Evolutionary conservation across 1,140 invertebrate genomes (phyloP), one percentile per base, ranked within the genome.

Genomic region (Brachionus rubens): DNA sequence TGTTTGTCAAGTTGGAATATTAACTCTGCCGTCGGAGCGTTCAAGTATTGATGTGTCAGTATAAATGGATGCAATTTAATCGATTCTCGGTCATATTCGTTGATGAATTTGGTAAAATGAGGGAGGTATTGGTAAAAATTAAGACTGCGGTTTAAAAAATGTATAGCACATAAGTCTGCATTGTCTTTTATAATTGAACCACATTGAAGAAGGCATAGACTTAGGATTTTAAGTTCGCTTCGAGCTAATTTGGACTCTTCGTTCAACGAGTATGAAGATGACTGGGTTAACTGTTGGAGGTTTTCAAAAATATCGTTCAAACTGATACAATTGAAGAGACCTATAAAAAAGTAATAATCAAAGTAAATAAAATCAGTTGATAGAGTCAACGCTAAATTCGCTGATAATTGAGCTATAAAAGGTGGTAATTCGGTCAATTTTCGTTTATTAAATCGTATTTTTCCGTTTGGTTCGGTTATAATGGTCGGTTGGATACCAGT

Each of bases 41-140:
- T 28, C 28, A 79, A 72, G 67, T 83, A 82, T 2, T 82, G 79
- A 68, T 83, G 82, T 54, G 80, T 81, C 7, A 82, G 80, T 19
- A 84, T 77, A 16, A 84, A 43, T 9, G 81, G 80, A 76, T 79
- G 81, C 26, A 82, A 80, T 26, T 79, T 77, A 6, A 81, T 41
- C 6, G 81, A 82, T 9, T 77, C 75, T 1, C 72, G 80, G 62
- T 84, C 82, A 77, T 81, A 81, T 65, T 82, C 80, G 3, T 80
- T 77, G 16, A 84, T 79, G 7, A 84, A 78, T 10, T 78, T 78
- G 2, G 80, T 79, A 28, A 83, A 81, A 65, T 82, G 80, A 33
- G 78, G 70, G 76, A 82, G 79, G 10, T 78, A 78, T 28, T 77
- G 43, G 62, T 82, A 82, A 72, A 83, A 83, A 6, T 81, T 80